phyloP scores from a whole-genome alignment of 2,888 invertebrate species.

The Heteropelma amictum region DNA sequence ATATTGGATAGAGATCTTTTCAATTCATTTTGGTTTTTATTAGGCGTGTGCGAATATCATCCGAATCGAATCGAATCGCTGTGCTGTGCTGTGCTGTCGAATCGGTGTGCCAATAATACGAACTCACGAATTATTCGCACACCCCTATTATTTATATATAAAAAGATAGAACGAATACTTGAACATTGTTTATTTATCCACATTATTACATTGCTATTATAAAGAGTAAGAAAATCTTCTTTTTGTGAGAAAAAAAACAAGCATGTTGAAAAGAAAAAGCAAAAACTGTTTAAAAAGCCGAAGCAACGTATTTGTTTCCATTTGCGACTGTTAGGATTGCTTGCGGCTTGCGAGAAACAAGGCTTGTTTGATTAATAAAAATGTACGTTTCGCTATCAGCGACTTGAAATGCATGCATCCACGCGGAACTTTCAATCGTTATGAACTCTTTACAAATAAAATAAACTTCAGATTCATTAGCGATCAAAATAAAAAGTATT shows the following conservation, averaged over 20 bases:
- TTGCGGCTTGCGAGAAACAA: neutral
- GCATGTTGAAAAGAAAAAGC: no score
- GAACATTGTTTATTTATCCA: no score
- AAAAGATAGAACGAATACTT: no score
- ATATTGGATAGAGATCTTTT: no score
- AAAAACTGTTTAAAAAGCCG: neutral
- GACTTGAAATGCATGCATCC: constrained; percentile 19
- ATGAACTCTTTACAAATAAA: constrained; percentile 1
- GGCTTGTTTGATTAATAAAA: neutral
- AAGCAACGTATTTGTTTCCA: neutral
- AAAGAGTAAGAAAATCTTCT: neutral
- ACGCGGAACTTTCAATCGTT: neutral
- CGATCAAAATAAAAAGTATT: constrained; percentile 14
- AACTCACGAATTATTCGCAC: no score
- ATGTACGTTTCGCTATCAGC: neutral
- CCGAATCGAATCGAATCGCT: no score
- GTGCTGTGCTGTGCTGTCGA: no score
- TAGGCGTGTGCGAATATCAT: no score
- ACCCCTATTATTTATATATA: no score
- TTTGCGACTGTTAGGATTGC: neutral
- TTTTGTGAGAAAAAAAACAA: neutral
- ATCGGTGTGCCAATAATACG: no score
- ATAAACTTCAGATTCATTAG: neutral
- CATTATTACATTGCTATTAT: no score
- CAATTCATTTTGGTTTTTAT: no score